Percentiles rank a stretch among this genome's conserved stretches.
Conservation (phyloP, 64 coral and sea anemone genomes). For the Stichodactyla helianthus region DNA sequence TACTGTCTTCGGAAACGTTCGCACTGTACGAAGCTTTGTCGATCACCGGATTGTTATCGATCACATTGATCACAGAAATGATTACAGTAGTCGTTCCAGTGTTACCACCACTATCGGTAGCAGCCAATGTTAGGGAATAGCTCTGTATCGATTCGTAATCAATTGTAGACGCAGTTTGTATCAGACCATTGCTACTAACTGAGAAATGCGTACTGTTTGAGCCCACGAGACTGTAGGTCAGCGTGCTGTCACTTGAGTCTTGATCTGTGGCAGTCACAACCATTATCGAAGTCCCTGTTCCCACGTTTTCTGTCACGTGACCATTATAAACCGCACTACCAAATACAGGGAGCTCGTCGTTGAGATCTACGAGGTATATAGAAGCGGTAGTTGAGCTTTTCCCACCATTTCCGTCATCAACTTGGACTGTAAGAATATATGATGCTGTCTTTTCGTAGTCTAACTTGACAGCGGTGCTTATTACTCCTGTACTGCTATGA, state of each 20-base stretch:
- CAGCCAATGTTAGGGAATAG: conserved; percentile 48
- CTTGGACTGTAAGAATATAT: conserved; percentile 39
- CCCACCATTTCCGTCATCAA: conserved; percentile 33
- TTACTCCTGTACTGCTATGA: conserved; percentile 31
- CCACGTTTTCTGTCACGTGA: conserved; percentile 37
- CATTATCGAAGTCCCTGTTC: conserved; percentile 40
- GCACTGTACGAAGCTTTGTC: conserved; percentile 17
- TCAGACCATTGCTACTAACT: conserved; percentile 28
- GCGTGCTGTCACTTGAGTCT: conserved; percentile 33
- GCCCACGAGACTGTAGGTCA: conserved; percentile 32
- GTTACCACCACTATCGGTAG: conserved; percentile 30
- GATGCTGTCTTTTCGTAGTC: conserved; percentile 42
- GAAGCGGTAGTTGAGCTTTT: conserved; percentile 29
- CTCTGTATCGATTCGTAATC: conserved; percentile 29
- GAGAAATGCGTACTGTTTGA: conserved; percentile 34
- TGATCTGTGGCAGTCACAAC: conserved; percentile 38
- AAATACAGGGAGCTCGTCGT: conserved; percentile 47
- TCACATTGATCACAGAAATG: conserved; percentile 37
- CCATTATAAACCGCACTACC: conserved; percentile 42
- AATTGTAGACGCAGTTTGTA: conserved; percentile 37
- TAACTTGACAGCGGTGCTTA: conserved; percentile 19
- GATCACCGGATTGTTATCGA: conserved; percentile 47
- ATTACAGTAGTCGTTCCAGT: conserved; percentile 41
- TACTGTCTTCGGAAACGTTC: conserved; percentile 17
- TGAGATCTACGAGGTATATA: conserved; percentile 30